Base-by-base conservation (phyloP, 1,140 invertebrate genomes). In the Goniozus legneri region DNA sequence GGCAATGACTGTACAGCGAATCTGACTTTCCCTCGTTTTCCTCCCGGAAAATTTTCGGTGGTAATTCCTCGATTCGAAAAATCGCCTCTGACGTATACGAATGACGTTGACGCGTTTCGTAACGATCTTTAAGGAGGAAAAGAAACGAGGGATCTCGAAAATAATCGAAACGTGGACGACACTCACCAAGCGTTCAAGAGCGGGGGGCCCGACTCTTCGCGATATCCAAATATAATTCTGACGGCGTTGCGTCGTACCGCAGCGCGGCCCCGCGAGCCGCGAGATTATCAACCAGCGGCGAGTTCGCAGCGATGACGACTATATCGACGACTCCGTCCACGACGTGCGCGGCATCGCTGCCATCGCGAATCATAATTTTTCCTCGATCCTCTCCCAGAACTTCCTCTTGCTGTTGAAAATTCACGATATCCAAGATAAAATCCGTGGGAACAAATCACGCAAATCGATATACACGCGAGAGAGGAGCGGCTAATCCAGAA, bases 401-500 rank as follows among this genome's bases (percentile, higher is more conserved):
- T n/a, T n/a, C n/a, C n/a, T n/a, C n/a, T n/a, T n/a, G n/a, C n/a
- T n/a, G n/a, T n/a, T n/a, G n/a, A n/a, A n/a, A n/a, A n/a, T n/a
- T n/a, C n/a, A n/a, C n/a, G n/a, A n/a, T n/a, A n/a, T n/a, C n/a
- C n/a, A n/a, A n/a, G n/a, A n/a, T n/a, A n/a, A n/a, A n/a, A n/a
- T n/a, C n/a, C n/a, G n/a, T n/a, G n/a, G n/a, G n/a, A n/a, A n/a
- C n/a, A n/a, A n/a, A n/a, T n/a, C n/a, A n/a, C n/a, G n/a, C n/a
- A 27, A 27, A 27, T 27, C 10, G 4, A 10, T 6, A 10, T 10
- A 21, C 24, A 7, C 21, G 36, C 44, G 47, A 51, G 60, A 52
- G 52, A 37, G 48, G 58, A 62, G 66, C 63, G 63, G 66, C 66
- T 69, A 69, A 69, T 69, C 66, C 66, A 62, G 60, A 56, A 62